Conservation (phyloP, 2,888 invertebrate species). For the Agrotis puta region DNA sequence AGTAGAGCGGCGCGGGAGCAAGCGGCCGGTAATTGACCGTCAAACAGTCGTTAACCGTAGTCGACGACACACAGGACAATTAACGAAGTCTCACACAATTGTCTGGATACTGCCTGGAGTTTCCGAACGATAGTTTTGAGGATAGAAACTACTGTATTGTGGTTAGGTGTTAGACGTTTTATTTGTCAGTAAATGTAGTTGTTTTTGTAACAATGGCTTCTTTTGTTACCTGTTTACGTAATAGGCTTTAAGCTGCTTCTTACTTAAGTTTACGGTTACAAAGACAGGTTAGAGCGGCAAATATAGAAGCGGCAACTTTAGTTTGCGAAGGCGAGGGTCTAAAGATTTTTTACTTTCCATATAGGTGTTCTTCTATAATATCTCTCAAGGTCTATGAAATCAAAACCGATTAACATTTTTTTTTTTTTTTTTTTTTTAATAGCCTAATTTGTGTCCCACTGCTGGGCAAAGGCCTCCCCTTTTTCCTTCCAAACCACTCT, state of each 20-base stretch:
- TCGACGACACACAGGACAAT: slow-evolving; percentile 38
- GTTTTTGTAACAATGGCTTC: neutral
- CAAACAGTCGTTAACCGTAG: slow-evolving; percentile 45
- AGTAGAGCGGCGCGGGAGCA: slow-evolving; percentile 31
- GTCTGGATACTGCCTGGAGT: slow-evolving; percentile 14
- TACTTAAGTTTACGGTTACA: too few relatives aligned
- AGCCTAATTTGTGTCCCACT: too few relatives aligned
- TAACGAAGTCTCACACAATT: slow-evolving; percentile 39
- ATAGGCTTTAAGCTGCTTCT: neutral
- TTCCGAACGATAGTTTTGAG: neutral
- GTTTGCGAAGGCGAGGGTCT: too few relatives aligned
- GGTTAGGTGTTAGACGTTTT: neutral
- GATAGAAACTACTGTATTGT: slow-evolving; percentile 1
- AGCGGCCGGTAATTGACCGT: slow-evolving; percentile 43
- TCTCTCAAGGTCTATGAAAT: too few relatives aligned
- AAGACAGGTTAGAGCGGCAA: too few relatives aligned
- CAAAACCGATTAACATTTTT: too few relatives aligned
- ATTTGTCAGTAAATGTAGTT: neutral
- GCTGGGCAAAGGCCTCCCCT: too few relatives aligned
- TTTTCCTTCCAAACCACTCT: too few relatives aligned
- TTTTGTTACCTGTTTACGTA: neutral
- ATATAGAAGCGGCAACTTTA: too few relatives aligned
- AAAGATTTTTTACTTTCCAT: too few relatives aligned
- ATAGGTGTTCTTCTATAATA: too few relatives aligned
- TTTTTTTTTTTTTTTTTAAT: too few relatives aligned